phyloP scores from a whole-genome alignment of 2,113 vertebrate species.

The Python bivittatus region DNA sequence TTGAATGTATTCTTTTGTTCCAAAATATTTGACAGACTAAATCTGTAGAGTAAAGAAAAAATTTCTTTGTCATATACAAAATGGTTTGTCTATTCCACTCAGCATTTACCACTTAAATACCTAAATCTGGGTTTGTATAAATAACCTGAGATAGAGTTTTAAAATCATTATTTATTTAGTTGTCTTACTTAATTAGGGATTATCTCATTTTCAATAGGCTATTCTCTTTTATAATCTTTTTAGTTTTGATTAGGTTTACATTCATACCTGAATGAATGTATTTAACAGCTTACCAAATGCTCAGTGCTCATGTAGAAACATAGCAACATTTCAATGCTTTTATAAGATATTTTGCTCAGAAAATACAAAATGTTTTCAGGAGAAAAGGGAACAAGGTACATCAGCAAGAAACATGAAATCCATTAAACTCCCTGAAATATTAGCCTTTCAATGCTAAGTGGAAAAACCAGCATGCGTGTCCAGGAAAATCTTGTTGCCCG shows the following conservation, averaged over 20 bases:
- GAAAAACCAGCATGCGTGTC: background rate
- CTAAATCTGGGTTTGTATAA: constrained; percentile 9
- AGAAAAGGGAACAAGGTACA: background rate
- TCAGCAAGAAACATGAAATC: background rate
- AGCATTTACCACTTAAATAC: constrained; percentile 1
- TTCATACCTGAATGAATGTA: background rate
- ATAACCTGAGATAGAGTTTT: constrained; percentile 2
- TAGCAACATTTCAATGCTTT: background rate
- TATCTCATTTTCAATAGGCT: background rate
- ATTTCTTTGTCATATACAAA: background rate
- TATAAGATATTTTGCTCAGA: background rate
- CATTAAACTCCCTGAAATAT: background rate
- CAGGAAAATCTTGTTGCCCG: background rate
- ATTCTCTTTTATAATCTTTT: background rate
- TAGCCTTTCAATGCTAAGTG: background rate
- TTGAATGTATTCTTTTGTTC: background rate
- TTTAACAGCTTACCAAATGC: background rate
- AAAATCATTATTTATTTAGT: background rate
- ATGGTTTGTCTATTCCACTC: background rate
- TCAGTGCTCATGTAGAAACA: background rate
- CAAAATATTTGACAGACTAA: background rate
- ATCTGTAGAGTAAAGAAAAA: background rate
- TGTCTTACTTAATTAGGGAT: background rate
- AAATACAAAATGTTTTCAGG: background rate
- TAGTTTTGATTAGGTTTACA: background rate